A percentile compares a stretch with the other conserved stretches of the same genome.
Evolutionary conservation across 2,797 vertebrate genomes (phyloP).

Genomic region (Oreortyx pictus): DNA sequence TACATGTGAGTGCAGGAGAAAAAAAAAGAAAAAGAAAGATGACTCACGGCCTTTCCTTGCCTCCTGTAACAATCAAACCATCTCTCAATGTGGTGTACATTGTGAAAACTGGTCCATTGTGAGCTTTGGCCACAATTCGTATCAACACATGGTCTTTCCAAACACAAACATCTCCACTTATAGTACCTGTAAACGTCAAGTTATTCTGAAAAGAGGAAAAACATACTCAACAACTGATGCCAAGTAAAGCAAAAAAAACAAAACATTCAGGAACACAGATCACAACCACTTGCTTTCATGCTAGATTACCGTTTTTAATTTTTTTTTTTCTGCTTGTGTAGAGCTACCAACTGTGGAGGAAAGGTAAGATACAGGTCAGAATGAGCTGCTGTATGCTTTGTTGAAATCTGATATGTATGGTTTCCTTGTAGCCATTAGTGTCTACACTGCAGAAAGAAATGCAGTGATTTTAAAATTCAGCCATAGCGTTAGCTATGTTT

Average conservation of each 20-base stretch:
- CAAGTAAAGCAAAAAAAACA: conserved; percentile 39
- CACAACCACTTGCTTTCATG: neutral
- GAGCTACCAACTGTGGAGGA: neutral
- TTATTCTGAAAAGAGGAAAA: conserved; percentile 95
- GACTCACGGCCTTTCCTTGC: conserved; percentile 97
- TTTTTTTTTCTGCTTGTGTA: neutral
- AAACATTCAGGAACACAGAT: conserved; percentile 59
- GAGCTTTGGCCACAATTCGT: conserved; percentile 96
- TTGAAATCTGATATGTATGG: neutral
- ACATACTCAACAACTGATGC: conserved; percentile 50
- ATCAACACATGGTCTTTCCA: conserved; percentile 97
- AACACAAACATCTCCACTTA: conserved; percentile 99
- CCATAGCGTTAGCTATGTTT: neutral
- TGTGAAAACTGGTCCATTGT: conserved; percentile 97
- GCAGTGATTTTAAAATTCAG: neutral
- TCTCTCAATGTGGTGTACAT: conserved; percentile 98
- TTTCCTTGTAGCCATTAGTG: neutral
- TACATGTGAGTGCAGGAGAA: neutral
- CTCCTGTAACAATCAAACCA: conserved; percentile 97
- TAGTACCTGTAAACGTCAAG: conserved; percentile 99
- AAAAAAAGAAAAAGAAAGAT: neutral
- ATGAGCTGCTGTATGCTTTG: neutral
- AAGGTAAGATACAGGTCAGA: neutral
- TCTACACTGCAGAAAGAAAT: neutral
- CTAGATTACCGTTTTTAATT: neutral